phyloP scores from a whole-genome alignment of 2,888 invertebrate genomes.

The Drosophila parthenogenetica region DNA sequence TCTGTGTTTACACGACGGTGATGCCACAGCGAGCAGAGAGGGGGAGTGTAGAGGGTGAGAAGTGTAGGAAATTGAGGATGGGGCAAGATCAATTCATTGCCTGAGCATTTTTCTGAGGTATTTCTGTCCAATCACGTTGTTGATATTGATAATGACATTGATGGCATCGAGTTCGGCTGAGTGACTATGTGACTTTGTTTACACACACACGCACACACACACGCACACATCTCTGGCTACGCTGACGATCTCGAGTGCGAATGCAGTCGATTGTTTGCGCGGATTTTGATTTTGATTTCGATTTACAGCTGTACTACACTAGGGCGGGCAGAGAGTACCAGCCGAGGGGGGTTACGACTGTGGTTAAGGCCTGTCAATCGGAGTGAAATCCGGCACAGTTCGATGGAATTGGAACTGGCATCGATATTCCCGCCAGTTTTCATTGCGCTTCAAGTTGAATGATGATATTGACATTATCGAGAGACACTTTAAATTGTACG shows the following conservation, averaged over 20 bases:
- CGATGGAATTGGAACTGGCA: conserved; percentile 65
- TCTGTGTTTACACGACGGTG: conserved; percentile 69
- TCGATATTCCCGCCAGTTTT: conserved; percentile 29
- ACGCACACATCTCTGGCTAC: conserved; percentile 1
- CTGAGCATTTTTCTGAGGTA: conserved; percentile 28
- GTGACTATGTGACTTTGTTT: conserved; percentile 70
- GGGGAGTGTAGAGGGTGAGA: neutral
- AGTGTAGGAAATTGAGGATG: neutral
- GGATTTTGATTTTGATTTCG: conserved; percentile 67
- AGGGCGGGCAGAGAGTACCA: neutral
- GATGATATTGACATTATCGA: conserved; percentile 82
- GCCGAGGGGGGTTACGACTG: conserved; percentile 3
- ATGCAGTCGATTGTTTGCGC: conserved; percentile 78
- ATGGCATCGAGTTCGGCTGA: conserved; percentile 77
- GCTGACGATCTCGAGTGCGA: conserved; percentile 66
- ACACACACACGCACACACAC: too few relatives aligned
- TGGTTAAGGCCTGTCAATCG: conserved; percentile 65
- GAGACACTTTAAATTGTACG: conserved; percentile 77
- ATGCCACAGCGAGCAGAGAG: neutral
- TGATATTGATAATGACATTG: conserved; percentile 83
- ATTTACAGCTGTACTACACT: conserved; percentile 28
- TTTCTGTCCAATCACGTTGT: conserved; percentile 82
- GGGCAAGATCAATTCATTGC: conserved; percentile 60
- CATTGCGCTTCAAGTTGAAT: conserved; percentile 57
- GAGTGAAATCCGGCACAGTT: conserved; percentile 74